Conservation (phyloP, 2,113 vertebrate genomes). For the Pelobates fuscus region DNA sequence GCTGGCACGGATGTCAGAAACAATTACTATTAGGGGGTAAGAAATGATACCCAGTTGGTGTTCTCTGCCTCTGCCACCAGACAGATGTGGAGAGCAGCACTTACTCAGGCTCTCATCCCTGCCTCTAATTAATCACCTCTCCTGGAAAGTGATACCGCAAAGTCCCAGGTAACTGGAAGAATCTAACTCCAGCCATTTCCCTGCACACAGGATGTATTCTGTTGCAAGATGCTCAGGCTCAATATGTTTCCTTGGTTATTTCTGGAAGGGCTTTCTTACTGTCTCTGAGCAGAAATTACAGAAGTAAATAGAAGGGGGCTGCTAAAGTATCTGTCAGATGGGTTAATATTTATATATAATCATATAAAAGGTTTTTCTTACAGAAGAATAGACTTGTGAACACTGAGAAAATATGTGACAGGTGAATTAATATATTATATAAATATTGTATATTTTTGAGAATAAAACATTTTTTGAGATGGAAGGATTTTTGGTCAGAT, state of each 20-base stretch:
- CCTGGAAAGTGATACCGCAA: constrained; percentile 38
- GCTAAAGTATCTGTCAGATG: no score
- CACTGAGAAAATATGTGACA: no score
- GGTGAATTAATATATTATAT: no score
- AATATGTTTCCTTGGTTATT: constrained; percentile 8
- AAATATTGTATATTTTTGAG: no score
- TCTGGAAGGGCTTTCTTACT: constrained; percentile 15
- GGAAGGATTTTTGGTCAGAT: no score
- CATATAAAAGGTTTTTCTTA: no score
- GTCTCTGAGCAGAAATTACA: background rate
- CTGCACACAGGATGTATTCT: constrained; percentile 10
- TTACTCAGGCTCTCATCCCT: constrained; percentile 22
- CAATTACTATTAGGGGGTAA: constrained; percentile 48
- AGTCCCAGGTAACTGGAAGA: constrained; percentile 20
- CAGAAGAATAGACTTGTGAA: no score
- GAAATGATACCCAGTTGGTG: constrained; percentile 46
- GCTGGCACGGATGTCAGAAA: constrained; percentile 46
- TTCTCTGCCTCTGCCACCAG: constrained; percentile 35
- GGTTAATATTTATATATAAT: no score
- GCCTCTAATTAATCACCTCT: constrained; percentile 51
- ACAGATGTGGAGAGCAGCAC: constrained; percentile 47
- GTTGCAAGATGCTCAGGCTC: background rate
- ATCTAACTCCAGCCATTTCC: background rate
- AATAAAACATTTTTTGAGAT: no score
- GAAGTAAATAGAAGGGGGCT: background rate